A percentile compares a stretch with the other conserved stretches of the same genome.
Evolutionary conservation across 2,797 vertebrate genomes (phyloP).

Genomic region (Gymnocypris eckloni): DNA sequence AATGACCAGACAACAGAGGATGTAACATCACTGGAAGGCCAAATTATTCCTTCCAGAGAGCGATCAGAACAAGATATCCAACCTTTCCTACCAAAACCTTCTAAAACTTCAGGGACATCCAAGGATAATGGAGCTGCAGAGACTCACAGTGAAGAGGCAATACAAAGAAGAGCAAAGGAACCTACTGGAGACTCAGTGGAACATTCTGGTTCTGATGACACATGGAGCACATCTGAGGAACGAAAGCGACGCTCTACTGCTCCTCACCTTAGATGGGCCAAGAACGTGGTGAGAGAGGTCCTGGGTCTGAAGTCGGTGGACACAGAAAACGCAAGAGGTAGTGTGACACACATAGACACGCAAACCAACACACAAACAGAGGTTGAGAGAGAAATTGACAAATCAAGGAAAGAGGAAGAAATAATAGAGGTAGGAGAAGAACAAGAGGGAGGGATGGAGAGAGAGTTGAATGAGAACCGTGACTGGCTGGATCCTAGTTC

Average conservation of each 20-base stretch:
- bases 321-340: conserved; percentile 45
- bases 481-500: conserved; percentile 27
- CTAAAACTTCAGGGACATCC: neutral
- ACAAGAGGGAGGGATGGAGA: conserved; percentile 1
- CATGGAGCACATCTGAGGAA: conserved; percentile 67
- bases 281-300: conserved; percentile 73
- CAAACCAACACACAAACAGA: conserved; percentile 64
- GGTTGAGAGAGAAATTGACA: conserved; percentile 15
- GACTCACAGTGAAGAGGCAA: conserved; percentile 45
- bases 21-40: conserved; percentile 24
- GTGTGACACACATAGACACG: conserved; percentile 63
- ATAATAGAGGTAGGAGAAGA: conserved; percentile 24
- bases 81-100: neutral
- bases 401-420: conserved; percentile 20
- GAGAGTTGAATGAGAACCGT: conserved; percentile 19
- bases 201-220: conserved; percentile 63
- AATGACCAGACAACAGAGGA: conserved; percentile 16
- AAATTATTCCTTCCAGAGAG: conserved; percentile 22
- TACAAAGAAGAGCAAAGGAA: conserved; percentile 65
- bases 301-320: conserved; percentile 69
- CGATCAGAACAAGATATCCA: conserved; percentile 36
- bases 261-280: conserved; percentile 81
- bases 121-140: conserved; percentile 16
- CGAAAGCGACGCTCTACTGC: conserved; percentile 75
- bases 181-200: conserved; percentile 34